Evolutionary conservation across 1,140 invertebrate species (phyloP), one percentile per base, ranked within the genome.

Genomic region (Ostrea denselamellosa): DNA sequence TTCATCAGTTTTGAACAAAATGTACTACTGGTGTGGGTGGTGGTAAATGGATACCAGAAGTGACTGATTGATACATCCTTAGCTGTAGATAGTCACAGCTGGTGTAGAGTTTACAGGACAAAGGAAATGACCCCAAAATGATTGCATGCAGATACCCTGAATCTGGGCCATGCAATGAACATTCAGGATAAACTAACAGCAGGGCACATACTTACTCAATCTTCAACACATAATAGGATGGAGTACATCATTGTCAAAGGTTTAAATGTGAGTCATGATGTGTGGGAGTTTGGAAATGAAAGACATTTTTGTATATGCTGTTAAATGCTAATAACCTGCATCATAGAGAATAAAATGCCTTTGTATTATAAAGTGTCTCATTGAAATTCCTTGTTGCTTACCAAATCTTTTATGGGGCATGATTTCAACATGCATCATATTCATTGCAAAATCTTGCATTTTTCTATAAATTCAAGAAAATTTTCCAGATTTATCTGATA

Each of bases 271-370:
- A 77, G 25, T 77, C 68, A 77, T 77, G n/a, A 5, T 34, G 25
- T 34, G 68, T 77, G 28, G 68, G 68, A 77, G 68, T 77, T 77
- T 77, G 28, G 68, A 77, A 28, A 77, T 28, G 22, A 77, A 77
- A 77, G 68, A 25, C 0, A 9, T 28, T 77, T 77, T 34, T 62
- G 12, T 14, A 14, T 17, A 34, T 77, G 14, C 9, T 28, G 12
- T 28, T 44, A 44, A 44, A 44, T 44, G 5, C 34, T 44, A n/a
- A 25, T 22, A 8, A 71, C 10, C 14, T 62, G 22, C 68, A 28
- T 77, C 22, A 77, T 28, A 25, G 25, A 12, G 25, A 22, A 12
- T 71, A 58, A 14, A 62, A 62, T 19, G 22, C 22, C 28, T 77
- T 25, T 62, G 58, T n/a, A 62, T n/a, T 44, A 44, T n/a, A 62